Evolutionary conservation across 2,888 invertebrate species (phyloP).

Genomic region (Candidula unifasciata): DNA sequence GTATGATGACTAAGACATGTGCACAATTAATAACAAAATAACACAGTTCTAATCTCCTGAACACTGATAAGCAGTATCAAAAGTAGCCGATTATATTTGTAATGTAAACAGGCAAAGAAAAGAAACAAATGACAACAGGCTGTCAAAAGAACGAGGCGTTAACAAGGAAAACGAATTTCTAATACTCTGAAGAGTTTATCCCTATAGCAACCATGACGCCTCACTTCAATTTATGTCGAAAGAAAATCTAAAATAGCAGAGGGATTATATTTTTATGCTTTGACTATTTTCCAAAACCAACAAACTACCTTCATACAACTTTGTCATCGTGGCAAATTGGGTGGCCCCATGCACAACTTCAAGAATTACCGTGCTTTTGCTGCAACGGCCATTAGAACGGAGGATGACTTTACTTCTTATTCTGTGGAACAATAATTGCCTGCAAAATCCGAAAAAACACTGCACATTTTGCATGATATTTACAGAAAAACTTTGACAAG

Average conservation of each 20-base stretch:
- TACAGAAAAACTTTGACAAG: slow-evolving; percentile 37
- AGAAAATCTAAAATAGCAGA: neutral
- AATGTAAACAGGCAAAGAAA: slow-evolving; percentile 21
- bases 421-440: slow-evolving; percentile 46
- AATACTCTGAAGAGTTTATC: slow-evolving; percentile 31
- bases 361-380: slow-evolving; percentile 35
- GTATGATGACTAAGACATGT: slow-evolving; percentile 21
- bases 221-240: neutral
- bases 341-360: slow-evolving; percentile 33
- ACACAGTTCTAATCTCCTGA: slow-evolving; percentile 3
- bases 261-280: slow-evolving; percentile 33
- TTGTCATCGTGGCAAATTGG: slow-evolving; percentile 28
- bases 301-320: slow-evolving; percentile 19
- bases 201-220: slow-evolving; percentile 7
- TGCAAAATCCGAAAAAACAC: slow-evolving; percentile 46
- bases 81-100: slow-evolving; percentile 33
- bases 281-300: slow-evolving; percentile 43
- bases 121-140: neutral
- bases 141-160: slow-evolving; percentile 14
- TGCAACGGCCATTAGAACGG: neutral
- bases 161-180: slow-evolving; percentile 7
- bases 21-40: slow-evolving; percentile 23
- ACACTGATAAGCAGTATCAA: slow-evolving; percentile 30
- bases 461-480: slow-evolving; percentile 27
- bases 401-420: slow-evolving; percentile 28